Percentiles rank a stretch among this genome's conserved stretches.
phyloP scores from a whole-genome alignment of 2,113 vertebrate genomes.

The Nyctereutes procyonoides region DNA sequence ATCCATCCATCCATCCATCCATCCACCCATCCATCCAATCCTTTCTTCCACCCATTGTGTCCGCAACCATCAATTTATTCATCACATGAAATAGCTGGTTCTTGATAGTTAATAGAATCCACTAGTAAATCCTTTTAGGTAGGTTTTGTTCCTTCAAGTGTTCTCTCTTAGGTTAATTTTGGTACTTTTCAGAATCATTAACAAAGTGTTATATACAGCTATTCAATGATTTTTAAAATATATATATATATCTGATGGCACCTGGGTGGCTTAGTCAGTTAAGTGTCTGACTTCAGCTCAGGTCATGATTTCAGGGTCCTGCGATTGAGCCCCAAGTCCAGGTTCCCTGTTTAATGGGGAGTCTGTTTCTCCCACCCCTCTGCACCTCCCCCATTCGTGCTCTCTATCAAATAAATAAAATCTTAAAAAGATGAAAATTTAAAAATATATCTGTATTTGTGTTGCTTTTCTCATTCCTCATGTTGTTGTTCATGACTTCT shows the following conservation, averaged over 20 bases:
- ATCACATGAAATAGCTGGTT: not conserved
- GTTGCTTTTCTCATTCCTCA: not conserved
- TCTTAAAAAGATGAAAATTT: not conserved
- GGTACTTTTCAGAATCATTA: slow-evolving; percentile 25
- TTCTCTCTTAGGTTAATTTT: slow-evolving; percentile 20
- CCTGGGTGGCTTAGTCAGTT: not conserved
- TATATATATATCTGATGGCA: not conserved
- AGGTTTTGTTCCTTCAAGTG: slow-evolving; percentile 43
- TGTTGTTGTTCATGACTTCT: not conserved
- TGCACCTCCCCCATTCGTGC: not conserved
- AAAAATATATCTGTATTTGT: not conserved
- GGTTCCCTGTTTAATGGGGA: not conserved
- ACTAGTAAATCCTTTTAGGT: not conserved
- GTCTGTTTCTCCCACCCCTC: not conserved
- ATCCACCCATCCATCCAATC: not conserved
- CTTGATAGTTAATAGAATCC: slow-evolving; percentile 15
- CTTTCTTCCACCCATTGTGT: not conserved
- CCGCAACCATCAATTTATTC: not conserved
- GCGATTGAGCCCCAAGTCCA: not conserved
- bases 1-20: not conserved
- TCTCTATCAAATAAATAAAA: not conserved
- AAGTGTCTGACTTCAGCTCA: not conserved
- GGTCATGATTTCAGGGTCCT: not conserved
- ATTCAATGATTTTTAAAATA: not conserved
- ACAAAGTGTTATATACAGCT: not conserved